Evolutionary conservation across 2,888 invertebrate species (phyloP), one percentile per base, ranked within the genome.

Genomic region (Minunthozetes semirufus): DNA sequence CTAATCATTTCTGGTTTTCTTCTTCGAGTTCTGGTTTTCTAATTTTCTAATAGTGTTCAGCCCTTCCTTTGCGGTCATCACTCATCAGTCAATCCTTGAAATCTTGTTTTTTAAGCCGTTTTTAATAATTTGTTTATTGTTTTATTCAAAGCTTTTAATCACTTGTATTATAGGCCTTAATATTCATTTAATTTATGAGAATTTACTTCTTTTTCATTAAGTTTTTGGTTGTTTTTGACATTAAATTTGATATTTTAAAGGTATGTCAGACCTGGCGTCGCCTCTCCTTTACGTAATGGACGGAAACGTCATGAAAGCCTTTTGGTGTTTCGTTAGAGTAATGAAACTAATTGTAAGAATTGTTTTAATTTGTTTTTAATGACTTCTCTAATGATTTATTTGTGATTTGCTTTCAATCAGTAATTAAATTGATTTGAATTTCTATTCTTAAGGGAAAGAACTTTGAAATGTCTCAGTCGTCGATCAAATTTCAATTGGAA

Each of bases 261-360:
- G 77, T 50, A 77, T 77, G 77, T 74, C 77, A 22, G 77, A 77
- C 63, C 59, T 77, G 48, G 77, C 76, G 19, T 61, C 75, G n/a
- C 77, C 77, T 29, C 50, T 77, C 17, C 53, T 77, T 6, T 77
- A 76, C 56, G 73, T 77, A 5, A 68, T 50, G 27, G 72, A 76
- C 19, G 77, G 77, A n/a, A 72, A 77, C 46, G 50, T 73, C 5
- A 48, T 50, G 42, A 74, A 75, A 68, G 72, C 76, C 6, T 77
- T 77, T 73, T 77, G 77, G 77, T 74, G 66, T 70, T 77, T 77
- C 66, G 73, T 74, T 13, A 13, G 50, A 38, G 53, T 77, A 19
- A 76, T 77, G 76, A 72, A 77, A 38, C 33, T 77, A n/a, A 75
- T 72, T 46, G 77, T 77, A 72, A 73, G 77, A 50, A 9, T 42